Evolutionary conservation across 2,888 invertebrate species (phyloP).

Genomic region (Coenonympha arcania): DNA sequence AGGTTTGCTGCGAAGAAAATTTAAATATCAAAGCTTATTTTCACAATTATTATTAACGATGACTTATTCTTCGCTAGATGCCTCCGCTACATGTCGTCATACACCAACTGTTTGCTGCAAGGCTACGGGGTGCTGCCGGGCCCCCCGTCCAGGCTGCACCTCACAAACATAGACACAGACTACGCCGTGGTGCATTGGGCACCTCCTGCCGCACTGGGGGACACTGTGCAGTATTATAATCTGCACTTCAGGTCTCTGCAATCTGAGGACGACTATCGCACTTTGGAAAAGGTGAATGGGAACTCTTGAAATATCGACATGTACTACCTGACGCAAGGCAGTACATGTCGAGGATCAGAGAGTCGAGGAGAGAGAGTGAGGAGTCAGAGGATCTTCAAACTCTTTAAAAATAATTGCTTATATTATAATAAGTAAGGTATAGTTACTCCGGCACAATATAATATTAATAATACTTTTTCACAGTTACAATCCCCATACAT

Average conservation of each 20-base stretch:
- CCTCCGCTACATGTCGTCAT: constrained; percentile 85
- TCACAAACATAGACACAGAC: constrained; percentile 82
- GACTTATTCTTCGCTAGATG: constrained; percentile 57
- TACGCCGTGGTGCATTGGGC: constrained; percentile 87
- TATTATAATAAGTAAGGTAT: too few species aligned
- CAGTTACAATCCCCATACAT: constrained; percentile 81
- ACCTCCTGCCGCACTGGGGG: constrained; percentile 78
- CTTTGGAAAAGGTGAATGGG: constrained; percentile 69
- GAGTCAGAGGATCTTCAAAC: too few species aligned
- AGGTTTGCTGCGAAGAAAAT: too few species aligned
- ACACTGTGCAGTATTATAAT: constrained; percentile 80
- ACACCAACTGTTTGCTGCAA: constrained; percentile 86
- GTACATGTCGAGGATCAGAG: too few species aligned
- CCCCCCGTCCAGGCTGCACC: constrained; percentile 79
- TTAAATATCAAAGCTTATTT: too few species aligned
- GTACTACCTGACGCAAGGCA: background rate
- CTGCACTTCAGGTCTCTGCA: constrained; percentile 75
- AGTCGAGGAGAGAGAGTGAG: too few species aligned
- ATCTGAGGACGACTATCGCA: constrained; percentile 71
- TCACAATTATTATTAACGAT: background rate
- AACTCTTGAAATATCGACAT: background rate
- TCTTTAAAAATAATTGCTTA: too few species aligned
- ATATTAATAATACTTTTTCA: too few species aligned
- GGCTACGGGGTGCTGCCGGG: constrained; percentile 88
- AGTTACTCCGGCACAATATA: too few species aligned